Evolutionary conservation across 2,113 vertebrate species (phyloP), one percentile per base, ranked within the genome.

Genomic region (Lampris incognitus): DNA sequence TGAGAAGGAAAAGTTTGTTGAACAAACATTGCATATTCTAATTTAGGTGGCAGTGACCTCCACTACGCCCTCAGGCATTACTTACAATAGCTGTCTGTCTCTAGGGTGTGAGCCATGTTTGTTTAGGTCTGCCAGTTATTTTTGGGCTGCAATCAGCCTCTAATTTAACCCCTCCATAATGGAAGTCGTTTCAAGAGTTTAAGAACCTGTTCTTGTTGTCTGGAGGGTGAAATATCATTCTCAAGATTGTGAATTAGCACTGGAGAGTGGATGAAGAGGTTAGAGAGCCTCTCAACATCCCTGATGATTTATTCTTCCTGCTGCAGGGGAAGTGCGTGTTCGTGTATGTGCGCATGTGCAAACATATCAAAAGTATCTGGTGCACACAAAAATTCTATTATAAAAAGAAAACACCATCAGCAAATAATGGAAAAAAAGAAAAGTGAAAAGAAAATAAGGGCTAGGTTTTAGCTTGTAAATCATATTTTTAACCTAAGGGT

Each of bases 181-280:
- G 78, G 52, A 60, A 61, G 76, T 59, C 48, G 40, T 78, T 68
- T 66, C 4, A 76, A 64, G 62, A 55, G 40, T 41, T 69, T 70
- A 83, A 85, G 59, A 73, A 77, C 64, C 5, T 2, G 74, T 37
- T 66, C 60, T 50, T 63, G 85, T 72, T 79, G 66, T 59, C 6
- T 4, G 3, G 44, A 71, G 75, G 67, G 74, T 63, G 80, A 69
- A 65, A 74, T 46, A n/a, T 59, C 60, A 44, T 49, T 78, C 6
- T 3, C 77, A 75, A 66, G 52, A 51, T 64, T 54, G 51, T 67
- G 67, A 72, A 79, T 69, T 54, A 41, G 40, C 69, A 69, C 55
- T 48, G 69, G 63, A 13, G 68, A 76, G 65, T 48, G 79, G 63
- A 24, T 24, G 24, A 24, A 24, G 56, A 54, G 62, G 72, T 55